A percentile compares a stretch with the other conserved stretches of the same genome.
These are phyloP conservation scores for Poecilus cupreus DNA, from an alignment of 2,888 invertebrate genomes.

Conservation along the genomic window DNA sequence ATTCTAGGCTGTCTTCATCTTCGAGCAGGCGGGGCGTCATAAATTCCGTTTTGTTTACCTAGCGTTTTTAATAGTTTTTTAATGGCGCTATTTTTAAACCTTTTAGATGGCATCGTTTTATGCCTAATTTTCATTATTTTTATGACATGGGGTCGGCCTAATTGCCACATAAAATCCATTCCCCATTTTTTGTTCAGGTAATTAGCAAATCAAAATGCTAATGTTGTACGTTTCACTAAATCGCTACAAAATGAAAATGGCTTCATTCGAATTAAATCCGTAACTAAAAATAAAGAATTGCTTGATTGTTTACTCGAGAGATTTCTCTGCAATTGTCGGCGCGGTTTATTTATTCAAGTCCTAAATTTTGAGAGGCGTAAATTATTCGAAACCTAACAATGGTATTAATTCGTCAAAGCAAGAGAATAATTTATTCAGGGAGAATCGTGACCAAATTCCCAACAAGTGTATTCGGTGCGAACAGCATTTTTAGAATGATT, in stretches of 20 bases:
- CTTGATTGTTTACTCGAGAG: not conserved
- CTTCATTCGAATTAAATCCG: not conserved
- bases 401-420: slow-evolving; percentile 32
- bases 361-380: slow-evolving; percentile 32
- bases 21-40: slow-evolving; percentile 11
- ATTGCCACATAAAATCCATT: slow-evolving; percentile 49
- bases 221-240: slow-evolving; percentile 27
- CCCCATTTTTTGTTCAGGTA: slow-evolving; percentile 31
- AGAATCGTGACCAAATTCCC: slow-evolving; percentile 38
- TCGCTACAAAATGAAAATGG: not conserved
- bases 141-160: slow-evolving; percentile 43
- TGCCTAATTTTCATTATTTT: slow-evolving; percentile 59
- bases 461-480: slow-evolving; percentile 21
- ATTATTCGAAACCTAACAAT: slow-evolving; percentile 42
- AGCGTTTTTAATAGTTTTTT: slow-evolving; percentile 55
- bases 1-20: slow-evolving; percentile 1
- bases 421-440: slow-evolving; percentile 34
- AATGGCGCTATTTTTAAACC: slow-evolving; percentile 58
- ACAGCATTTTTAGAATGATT: slow-evolving; percentile 40
- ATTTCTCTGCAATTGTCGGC: not conserved
- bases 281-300: not conserved
- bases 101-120: slow-evolving; percentile 50
- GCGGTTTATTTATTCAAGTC: slow-evolving; percentile 23
- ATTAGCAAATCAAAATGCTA: slow-evolving; percentile 57
- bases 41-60: slow-evolving; percentile 52